Base-by-base conservation (phyloP, 2,113 vertebrate species). In the Nyctereutes procyonoides region DNA sequence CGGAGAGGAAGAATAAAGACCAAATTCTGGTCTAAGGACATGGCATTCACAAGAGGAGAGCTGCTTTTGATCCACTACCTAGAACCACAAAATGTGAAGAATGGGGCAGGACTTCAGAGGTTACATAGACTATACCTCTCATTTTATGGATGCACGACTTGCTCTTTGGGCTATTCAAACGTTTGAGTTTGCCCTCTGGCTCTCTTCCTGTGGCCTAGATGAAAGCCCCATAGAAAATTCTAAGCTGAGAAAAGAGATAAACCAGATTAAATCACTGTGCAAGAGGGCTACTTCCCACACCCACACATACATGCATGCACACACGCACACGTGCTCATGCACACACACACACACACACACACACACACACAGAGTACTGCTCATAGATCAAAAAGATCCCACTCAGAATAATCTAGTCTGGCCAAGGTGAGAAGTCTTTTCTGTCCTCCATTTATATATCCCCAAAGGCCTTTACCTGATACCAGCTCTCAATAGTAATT, bases 401-500 rank as follows among this genome's bases (percentile, higher is more conserved):
- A 53, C 53, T 87, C 32, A 92, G 88, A 84, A 65, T 81, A 79
- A 62, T 26, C 38, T 79, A 74, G 88, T 62, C 58, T 82, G 20
- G 17, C 97, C 60, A 77, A 48, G 16, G 13, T 22, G 43, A 79
- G 60, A 87, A 95, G 90, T 73, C 7, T 74, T 90, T 55, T 85
- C 58, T 63, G 62, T 90, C 8, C 56, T 38, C 71, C 28, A 65
- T 73, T 92, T 96, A 53, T n/a, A 81, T 71, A 38, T 65, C 26
- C 60, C 73, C 32, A 65, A 76, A 93, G 38, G 16, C 32, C 71
- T 96, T 96, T 79, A 96, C 53, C 69, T 85, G 84, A 95, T 30
- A 96, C 80, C 56, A 84, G 8, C 55, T 87, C 56, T 88, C 26
- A 97, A 90, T 7, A 92, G 65, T 91, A 95, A 97, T 86, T 95